phyloP scores from a whole-genome alignment of 2,888 invertebrate species.

The Arctia plantaginis region DNA sequence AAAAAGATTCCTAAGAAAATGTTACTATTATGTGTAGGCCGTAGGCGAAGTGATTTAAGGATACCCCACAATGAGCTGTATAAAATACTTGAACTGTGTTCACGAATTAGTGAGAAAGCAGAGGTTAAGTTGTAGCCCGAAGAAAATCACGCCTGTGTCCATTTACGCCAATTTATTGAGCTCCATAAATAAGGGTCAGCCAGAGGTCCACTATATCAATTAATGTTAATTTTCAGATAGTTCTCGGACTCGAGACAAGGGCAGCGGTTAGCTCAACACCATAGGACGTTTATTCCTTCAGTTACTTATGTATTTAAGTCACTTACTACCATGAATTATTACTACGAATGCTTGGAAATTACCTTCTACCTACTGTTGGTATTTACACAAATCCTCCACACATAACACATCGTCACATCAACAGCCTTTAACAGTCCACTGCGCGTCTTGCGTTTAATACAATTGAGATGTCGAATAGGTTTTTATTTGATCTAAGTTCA shows the following conservation, averaged over 20 bases:
- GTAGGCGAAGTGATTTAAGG: constrained; percentile 3
- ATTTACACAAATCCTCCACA: background rate
- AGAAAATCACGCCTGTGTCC: constrained; percentile 60
- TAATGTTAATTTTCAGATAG: constrained; percentile 55
- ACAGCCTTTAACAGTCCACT: no score
- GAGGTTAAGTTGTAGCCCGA: constrained; percentile 62
- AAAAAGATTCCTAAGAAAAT: background rate
- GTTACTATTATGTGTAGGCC: background rate
- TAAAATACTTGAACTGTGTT: constrained; percentile 33
- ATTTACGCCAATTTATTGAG: constrained; percentile 56
- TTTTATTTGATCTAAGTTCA: no score
- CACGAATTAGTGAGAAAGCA: constrained; percentile 48
- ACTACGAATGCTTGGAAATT: background rate
- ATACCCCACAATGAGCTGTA: constrained; percentile 1
- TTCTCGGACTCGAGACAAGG: constrained; percentile 23
- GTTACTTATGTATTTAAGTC: background rate
- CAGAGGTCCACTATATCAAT: constrained; percentile 58
- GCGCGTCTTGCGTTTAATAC: no score
- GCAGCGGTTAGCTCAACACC: constrained; percentile 24
- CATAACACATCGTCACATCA: no score
- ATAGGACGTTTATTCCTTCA: constrained; percentile 24
- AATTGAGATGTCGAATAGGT: no score
- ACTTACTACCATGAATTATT: background rate
- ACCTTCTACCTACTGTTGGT: background rate
- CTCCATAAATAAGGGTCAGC: constrained; percentile 53